These are phyloP conservation scores for Penaeus indicus DNA, from an alignment of 1,140 invertebrate genomes.

Conservation along the genomic window DNA sequence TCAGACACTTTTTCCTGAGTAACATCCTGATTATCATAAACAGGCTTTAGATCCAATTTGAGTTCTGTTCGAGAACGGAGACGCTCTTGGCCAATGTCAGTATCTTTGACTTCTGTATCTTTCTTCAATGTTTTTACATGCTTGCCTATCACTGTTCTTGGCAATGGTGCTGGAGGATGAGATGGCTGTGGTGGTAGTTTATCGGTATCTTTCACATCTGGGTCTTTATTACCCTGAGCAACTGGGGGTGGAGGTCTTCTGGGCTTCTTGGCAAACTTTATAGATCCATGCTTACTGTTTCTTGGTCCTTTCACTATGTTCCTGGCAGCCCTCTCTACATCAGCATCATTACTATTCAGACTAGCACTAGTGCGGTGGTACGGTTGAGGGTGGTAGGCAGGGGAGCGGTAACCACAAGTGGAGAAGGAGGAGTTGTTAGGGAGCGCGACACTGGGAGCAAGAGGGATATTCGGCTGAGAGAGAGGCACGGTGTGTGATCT, in stretches of 20 bases:
- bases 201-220: background rate
- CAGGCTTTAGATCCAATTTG: conserved; percentile 22
- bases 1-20: background rate
- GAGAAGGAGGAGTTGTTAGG: background rate
- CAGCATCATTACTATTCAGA: conserved; percentile 12
- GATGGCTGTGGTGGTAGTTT: too few species aligned
- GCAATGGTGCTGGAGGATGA: background rate
- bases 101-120: background rate
- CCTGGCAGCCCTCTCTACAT: conserved; percentile 42
- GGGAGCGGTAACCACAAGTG: conserved; percentile 15
- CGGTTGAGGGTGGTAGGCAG: conserved; percentile 7
- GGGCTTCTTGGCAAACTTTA: conserved; percentile 48
- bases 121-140: background rate
- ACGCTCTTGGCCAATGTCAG: too few species aligned
- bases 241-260: conserved; percentile 15
- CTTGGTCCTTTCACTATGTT: conserved; percentile 48
- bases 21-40: background rate
- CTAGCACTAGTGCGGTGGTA: conserved; percentile 22
- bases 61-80: background rate
- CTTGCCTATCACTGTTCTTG: too few species aligned
- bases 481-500: background rate
- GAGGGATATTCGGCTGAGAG: background rate
- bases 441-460: background rate
- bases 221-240: background rate
- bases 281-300: conserved; percentile 39